A percentile compares a stretch with the other conserved stretches of the same genome.
Conservation (phyloP, 2,113 vertebrate species). For the Chrysochloris asiatica region DNA sequence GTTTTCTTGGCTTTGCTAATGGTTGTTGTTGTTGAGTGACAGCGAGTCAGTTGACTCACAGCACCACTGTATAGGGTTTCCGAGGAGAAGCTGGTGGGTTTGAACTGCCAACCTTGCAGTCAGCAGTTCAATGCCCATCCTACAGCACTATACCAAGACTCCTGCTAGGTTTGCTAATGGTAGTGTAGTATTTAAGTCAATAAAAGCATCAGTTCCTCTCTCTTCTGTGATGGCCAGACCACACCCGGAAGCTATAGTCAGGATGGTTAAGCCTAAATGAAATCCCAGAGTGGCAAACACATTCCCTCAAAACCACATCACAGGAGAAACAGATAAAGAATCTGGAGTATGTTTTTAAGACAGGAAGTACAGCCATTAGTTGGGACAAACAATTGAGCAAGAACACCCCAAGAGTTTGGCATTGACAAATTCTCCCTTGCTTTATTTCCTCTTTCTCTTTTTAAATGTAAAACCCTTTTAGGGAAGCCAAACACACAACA, state of each 20-base stretch:
- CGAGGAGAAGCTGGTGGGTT: no score
- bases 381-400: no score
- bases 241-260: not conserved
- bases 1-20: not conserved
- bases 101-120: no score
- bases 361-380: not conserved
- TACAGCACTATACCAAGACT: no score
- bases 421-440: not conserved
- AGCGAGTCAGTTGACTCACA: no score
- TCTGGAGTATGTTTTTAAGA: not conserved
- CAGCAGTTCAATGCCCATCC: no score
- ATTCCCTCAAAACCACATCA: not conserved
- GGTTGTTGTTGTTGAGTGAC: no score
- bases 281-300: not conserved
- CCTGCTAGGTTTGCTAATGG: not conserved
- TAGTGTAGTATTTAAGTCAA: not conserved
- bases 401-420: not conserved
- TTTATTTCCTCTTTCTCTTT: not conserved
- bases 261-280: not conserved
- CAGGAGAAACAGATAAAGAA: no score
- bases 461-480: not conserved
- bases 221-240: not conserved
- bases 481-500: not conserved
- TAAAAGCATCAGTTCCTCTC: not conserved
- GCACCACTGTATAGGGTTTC: no score